phyloP scores from a whole-genome alignment of 2,797 vertebrate genomes.

The Podargus strigoides region DNA sequence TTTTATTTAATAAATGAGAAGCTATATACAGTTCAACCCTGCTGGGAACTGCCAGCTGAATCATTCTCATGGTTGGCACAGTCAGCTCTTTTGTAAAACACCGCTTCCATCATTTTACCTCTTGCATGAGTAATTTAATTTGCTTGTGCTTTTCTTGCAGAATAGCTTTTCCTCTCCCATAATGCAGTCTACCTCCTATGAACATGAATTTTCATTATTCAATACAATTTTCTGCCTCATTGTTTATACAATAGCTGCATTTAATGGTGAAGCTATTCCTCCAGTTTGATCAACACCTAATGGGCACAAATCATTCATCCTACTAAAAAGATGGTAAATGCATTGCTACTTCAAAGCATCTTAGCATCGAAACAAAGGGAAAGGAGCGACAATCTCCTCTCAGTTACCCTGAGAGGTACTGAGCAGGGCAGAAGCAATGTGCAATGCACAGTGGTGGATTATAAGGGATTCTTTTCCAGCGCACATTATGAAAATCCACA shows the following conservation, averaged over 20 bases:
- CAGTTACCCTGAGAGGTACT: neutral
- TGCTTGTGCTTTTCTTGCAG: neutral
- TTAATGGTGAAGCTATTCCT: neutral
- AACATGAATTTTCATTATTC: neutral
- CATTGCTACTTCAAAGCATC: neutral
- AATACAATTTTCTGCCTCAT: neutral
- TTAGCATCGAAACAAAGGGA: neutral
- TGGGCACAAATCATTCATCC: neutral
- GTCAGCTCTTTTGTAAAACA: neutral
- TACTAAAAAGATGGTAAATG: neutral
- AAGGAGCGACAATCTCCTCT: neutral
- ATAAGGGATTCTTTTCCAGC: neutral
- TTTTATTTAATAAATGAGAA: neutral
- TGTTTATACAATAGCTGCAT: neutral
- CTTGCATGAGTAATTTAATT: neutral
- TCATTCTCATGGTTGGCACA: neutral
- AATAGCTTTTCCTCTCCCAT: neutral
- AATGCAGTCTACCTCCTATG: neutral
- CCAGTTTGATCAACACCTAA: neutral
- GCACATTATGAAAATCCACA: fast-evolving
- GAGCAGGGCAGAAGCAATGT: neutral
- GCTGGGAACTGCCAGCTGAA: neutral
- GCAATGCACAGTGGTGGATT: fast-evolving
- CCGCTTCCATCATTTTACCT: neutral
- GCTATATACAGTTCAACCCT: neutral